Conservation (phyloP, 2,888 invertebrate genomes). For the Colostygia pectinataria region DNA sequence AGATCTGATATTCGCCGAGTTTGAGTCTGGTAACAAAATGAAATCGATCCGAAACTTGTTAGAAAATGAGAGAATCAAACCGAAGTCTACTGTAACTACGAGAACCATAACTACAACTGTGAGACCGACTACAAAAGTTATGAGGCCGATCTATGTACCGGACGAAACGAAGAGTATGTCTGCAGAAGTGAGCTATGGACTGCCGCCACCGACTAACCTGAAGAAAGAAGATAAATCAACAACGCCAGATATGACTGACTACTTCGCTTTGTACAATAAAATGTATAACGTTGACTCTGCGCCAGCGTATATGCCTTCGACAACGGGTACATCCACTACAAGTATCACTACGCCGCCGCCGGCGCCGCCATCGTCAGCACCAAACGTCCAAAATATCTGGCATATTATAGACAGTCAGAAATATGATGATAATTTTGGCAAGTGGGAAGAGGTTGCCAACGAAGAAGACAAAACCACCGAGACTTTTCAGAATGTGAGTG, state of each 20-base stretch:
- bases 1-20: conserved; percentile 76
- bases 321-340: conserved; percentile 38
- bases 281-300: conserved; percentile 51
- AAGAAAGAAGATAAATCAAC: conserved; percentile 36
- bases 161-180: conserved; percentile 46
- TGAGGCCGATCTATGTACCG: conserved; percentile 64
- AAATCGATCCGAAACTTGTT: conserved; percentile 71
- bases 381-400: conserved; percentile 71
- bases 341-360: conserved; percentile 53
- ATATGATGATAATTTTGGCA: conserved; percentile 53
- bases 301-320: conserved; percentile 51
- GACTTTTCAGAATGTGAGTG: conserved; percentile 23
- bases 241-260: conserved; percentile 53
- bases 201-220: conserved; percentile 36
- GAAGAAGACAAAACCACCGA: conserved; percentile 28
- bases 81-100: conserved; percentile 47
- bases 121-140: conserved; percentile 54
- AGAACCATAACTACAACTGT: conserved; percentile 49
- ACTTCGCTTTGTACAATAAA: conserved; percentile 62
- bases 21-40: conserved; percentile 63
- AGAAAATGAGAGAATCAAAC: conserved; percentile 58
- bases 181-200: conserved; percentile 44
- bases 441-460: conserved; percentile 62
- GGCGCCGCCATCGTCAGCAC: conserved; percentile 27
- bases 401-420: conserved; percentile 75